Conservation (phyloP, 2,888 invertebrate species). For the Anthophora plumipes region DNA sequence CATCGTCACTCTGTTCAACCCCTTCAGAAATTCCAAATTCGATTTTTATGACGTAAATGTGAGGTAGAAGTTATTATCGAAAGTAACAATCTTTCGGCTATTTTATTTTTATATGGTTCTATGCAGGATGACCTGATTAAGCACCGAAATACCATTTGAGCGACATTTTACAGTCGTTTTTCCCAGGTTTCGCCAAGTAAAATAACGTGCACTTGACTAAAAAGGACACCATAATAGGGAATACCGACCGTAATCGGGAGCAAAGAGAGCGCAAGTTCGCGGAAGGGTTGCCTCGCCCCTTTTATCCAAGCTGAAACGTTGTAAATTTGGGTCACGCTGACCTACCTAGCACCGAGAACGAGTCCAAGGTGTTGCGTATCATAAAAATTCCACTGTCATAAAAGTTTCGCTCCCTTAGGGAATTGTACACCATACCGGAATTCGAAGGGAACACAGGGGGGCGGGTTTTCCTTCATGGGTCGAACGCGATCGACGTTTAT, state of each 20-base stretch:
- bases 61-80: background rate
- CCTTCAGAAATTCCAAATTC: background rate
- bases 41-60: background rate
- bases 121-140: too few relatives aligned
- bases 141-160: too few relatives aligned
- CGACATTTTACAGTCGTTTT: conserved; percentile 8
- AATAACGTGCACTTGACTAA: background rate
- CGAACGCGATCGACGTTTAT: background rate
- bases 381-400: conserved; percentile 24
- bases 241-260: conserved; percentile 28
- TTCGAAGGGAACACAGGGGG: too few relatives aligned
- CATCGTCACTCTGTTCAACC: too few relatives aligned
- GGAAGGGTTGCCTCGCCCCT: conserved; percentile 30
- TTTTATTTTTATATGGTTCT: too few relatives aligned
- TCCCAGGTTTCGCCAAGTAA: background rate
- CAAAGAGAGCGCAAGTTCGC: background rate
- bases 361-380: background rate
- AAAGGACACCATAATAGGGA: background rate
- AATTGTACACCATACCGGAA: background rate
- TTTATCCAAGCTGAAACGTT: conserved; percentile 17
- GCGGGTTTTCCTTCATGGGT: background rate
- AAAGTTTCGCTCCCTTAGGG: background rate
- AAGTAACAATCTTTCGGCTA: too few relatives aligned
- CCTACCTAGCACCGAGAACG: background rate
- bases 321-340: conserved; percentile 41